Evolutionary conservation across 1,140 invertebrate genomes (phyloP), one percentile per base, ranked within the genome.

Genomic region (Medauroidea extradentata): DNA sequence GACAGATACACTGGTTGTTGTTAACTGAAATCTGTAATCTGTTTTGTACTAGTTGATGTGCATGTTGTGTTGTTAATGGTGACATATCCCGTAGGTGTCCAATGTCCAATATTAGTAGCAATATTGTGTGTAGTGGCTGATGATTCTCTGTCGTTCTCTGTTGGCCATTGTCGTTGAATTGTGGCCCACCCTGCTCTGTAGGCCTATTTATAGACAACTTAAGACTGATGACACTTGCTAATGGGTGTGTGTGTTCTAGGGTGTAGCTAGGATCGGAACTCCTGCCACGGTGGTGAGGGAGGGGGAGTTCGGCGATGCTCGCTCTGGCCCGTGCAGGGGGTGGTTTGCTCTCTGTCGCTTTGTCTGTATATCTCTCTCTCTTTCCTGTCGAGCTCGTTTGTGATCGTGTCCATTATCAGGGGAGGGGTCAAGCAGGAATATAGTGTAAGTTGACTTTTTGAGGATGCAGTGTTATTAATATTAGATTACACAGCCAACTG

Each of bases 201-300:
- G 55, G 57, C 60, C 52, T 53, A 46, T 53, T 57, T 62, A 46
- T 52, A 42, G 34, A 58, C 57, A 57, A 62, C 58, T 62, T 62
- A 57, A 56, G 57, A 62, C 55, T 62, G 55, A 29, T 53, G 19
- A n/a, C n/a, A n/a, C n/a, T n/a, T n/a, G n/a, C n/a, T n/a, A n/a
- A n/a, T n/a, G n/a, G n/a, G n/a, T n/a, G n/a, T n/a, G 38, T 58
- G 53, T 46, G 29, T 25, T 29, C 25, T 24, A 16, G 43, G 23
- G 23, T 16, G 38, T 55, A 44, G 42, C 41, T 55, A 46, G 44
- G 29, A 43, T 55, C 44, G 38, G 27, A 46, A 29, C 34, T 46
- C 44, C 39, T 24, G 25, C 25, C 16, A 18, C 38, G 7, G 49
- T 25, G 24, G 49, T 25, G 29, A 11, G 29, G 29, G 29, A 11